Evolutionary conservation across 2,797 vertebrate genomes (phyloP).

Genomic region (Chelonia mydas): DNA sequence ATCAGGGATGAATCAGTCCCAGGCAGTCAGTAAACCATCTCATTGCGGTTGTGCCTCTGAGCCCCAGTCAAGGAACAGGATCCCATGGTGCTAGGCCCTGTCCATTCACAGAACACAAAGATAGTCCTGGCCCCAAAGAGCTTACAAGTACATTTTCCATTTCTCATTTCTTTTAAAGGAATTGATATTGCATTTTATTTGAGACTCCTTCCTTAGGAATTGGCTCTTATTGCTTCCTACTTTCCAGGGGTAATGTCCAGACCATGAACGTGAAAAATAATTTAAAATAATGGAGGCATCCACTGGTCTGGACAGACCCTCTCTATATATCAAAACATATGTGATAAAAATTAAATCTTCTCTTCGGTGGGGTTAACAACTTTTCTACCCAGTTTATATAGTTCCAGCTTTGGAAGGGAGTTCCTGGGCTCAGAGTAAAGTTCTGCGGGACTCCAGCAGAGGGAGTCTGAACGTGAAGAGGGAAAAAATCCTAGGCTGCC

Average conservation of each 20-base stretch:
- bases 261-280: background rate
- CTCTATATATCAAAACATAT: background rate
- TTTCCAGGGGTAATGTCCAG: background rate
- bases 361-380: background rate
- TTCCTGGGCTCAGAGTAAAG: background rate
- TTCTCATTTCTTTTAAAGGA: background rate
- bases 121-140: background rate
- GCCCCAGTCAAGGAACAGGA: background rate
- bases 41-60: background rate
- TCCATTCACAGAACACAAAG: background rate
- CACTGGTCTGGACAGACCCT: background rate
- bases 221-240: background rate
- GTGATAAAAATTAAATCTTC: background rate
- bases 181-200: background rate
- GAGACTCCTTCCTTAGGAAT: background rate
- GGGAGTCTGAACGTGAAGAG: background rate
- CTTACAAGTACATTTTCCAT: background rate
- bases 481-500: background rate
- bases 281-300: background rate
- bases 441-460: background rate
- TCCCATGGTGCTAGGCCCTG: background rate
- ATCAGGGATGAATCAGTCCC: constrained; percentile 5
- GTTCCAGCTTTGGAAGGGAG: background rate
- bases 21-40: background rate
- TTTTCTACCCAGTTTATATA: background rate